phyloP scores from a whole-genome alignment of 2,797 vertebrate genomes.

The Pithecia hirsuta region DNA sequence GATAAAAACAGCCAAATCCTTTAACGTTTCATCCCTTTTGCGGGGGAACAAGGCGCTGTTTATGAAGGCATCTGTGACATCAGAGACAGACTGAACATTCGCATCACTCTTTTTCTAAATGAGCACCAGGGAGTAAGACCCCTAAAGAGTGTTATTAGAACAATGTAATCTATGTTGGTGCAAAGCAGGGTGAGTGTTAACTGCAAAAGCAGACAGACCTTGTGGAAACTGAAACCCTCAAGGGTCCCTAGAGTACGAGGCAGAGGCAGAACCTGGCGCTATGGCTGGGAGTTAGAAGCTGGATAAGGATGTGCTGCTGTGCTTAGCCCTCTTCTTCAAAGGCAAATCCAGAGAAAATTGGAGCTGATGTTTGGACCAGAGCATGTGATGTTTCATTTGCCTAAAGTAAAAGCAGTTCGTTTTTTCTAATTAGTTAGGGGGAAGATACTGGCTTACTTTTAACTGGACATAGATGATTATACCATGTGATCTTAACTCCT shows the following conservation, averaged over 20 bases:
- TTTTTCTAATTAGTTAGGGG: neutral
- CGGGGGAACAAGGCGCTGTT: slow-evolving; percentile 32
- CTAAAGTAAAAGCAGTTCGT: neutral
- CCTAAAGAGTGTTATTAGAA: neutral
- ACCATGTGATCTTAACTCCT: neutral
- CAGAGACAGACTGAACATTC: neutral
- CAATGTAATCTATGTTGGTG: neutral
- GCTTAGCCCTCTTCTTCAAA: neutral
- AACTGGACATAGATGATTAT: neutral
- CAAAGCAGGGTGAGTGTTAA: neutral
- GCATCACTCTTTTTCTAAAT: neutral
- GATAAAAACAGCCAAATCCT: slow-evolving; percentile 53
- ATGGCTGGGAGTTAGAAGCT: neutral
- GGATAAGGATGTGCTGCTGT: neutral
- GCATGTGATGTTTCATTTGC: neutral
- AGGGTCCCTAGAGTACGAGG: neutral
- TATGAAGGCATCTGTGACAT: slow-evolving; percentile 51
- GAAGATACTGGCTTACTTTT: neutral
- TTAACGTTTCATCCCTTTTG: slow-evolving; percentile 38
- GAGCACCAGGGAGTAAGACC: neutral
- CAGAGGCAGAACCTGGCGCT: neutral
- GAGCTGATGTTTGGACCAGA: neutral
- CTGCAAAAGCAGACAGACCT: neutral
- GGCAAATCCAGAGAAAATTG: neutral
- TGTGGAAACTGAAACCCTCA: neutral